These are phyloP conservation scores for Drosophila melanica DNA, from an alignment of 1,140 invertebrate species.

Conservation along the genomic window DNA sequence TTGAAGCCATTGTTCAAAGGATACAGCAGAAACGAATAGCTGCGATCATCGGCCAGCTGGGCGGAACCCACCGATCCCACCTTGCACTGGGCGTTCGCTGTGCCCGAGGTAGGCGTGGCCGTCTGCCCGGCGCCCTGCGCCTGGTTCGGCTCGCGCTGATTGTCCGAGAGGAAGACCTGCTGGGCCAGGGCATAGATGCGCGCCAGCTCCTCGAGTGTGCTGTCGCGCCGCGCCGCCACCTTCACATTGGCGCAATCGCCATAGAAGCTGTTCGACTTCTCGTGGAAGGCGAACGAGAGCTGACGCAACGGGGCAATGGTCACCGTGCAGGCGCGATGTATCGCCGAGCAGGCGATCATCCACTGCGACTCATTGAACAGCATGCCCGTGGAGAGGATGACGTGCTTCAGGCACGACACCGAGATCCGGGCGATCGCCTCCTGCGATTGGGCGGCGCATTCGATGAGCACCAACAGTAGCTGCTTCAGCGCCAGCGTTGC, in stretches of 20 bases:
- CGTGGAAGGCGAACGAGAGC: slow-evolving; percentile 93
- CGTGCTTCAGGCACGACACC: slow-evolving; percentile 96
- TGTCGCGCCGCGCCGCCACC: slow-evolving; percentile 94
- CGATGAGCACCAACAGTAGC: slow-evolving; percentile 93
- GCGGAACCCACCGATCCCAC: slow-evolving; percentile 23
- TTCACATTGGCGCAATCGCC: slow-evolving; percentile 96
- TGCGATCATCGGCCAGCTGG: slow-evolving; percentile 89
- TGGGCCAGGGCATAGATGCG: slow-evolving; percentile 93
- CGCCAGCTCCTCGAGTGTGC: slow-evolving; percentile 91
- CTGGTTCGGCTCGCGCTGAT: slow-evolving; percentile 73
- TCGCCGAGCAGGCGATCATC: slow-evolving; percentile 91
- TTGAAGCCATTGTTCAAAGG: slow-evolving; percentile 89
- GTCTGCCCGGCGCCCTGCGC: slow-evolving; percentile 5
- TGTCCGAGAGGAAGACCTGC: slow-evolving; percentile 89
- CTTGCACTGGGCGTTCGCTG: neutral
- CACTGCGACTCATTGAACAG: slow-evolving; percentile 92
- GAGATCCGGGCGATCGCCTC: slow-evolving; percentile 95
- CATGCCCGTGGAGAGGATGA: slow-evolving; percentile 92
- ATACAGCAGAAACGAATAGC: slow-evolving; percentile 95
- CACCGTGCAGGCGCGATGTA: slow-evolving; percentile 92
- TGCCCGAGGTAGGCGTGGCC: slow-evolving; percentile 36
- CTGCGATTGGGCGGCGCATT: slow-evolving; percentile 94
- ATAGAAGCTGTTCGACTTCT: slow-evolving; percentile 96
- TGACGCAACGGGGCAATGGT: slow-evolving; percentile 93
- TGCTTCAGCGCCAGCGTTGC: slow-evolving; percentile 93